phyloP scores from a whole-genome alignment of 2,888 invertebrate genomes.

The Agriopis marginaria region DNA sequence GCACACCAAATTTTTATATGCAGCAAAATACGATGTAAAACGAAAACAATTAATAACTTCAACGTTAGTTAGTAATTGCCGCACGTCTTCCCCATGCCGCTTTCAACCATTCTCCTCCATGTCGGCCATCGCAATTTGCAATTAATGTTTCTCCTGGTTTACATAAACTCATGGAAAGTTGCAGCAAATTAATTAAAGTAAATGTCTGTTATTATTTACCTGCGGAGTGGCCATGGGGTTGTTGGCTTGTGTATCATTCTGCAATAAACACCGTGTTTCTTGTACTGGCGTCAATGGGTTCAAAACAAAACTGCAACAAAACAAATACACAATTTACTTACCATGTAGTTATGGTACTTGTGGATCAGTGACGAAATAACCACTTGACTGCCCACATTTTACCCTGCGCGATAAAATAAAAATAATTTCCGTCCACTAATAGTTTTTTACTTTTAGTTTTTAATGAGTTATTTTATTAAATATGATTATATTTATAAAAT shows the following conservation, averaged over 20 bases:
- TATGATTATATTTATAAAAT: no score
- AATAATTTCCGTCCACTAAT: no score
- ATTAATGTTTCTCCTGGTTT: slow-evolving; percentile 16
- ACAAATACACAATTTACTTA: slow-evolving; percentile 28
- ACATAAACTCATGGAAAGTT: slow-evolving; percentile 1
- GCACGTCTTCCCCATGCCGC: slow-evolving; percentile 2
- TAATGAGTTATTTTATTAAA: no score
- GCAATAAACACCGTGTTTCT: slow-evolving; percentile 95
- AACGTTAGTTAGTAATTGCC: neutral
- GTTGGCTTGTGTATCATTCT: slow-evolving; percentile 96
- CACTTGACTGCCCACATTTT: no score
- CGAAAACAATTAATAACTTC: neutral
- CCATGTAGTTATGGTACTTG: neutral
- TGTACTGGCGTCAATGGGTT: slow-evolving; percentile 97
- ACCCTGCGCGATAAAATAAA: no score
- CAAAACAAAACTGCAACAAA: slow-evolving; percentile 92
- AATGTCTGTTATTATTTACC: slow-evolving; percentile 59
- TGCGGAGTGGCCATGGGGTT: slow-evolving; percentile 94
- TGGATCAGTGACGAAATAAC: no score
- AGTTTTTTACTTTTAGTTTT: no score
- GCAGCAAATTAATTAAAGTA: slow-evolving; percentile 3
- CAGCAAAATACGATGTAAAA: no score
- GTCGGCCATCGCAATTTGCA: slow-evolving; percentile 16
- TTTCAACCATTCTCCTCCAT: neutral
- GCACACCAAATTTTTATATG: no score